Base-by-base conservation (phyloP, 2,113 vertebrate genomes). In the Heloderma charlesbogerti region DNA sequence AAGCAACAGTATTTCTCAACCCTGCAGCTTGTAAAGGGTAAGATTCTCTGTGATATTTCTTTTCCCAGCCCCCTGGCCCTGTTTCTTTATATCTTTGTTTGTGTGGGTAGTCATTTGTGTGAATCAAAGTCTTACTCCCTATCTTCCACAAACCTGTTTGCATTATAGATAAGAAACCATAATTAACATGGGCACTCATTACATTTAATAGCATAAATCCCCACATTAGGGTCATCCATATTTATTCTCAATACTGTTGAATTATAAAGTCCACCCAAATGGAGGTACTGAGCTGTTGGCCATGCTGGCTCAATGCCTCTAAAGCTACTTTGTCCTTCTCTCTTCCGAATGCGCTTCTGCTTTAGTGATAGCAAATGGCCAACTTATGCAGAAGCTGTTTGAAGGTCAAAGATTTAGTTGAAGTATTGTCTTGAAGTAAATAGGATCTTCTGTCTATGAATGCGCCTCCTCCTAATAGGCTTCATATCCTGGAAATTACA, bases 1-100 rank as follows among this genome's bases (percentile, higher is more conserved):
- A 98, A 94, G 99, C 99, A 75, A 99, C 98, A 0, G 99, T 99
- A 40, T 98, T 99, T 92, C 97, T 99, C 90, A 99, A 99, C 84
- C 99, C 99, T 82, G 98, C 99, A 88, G 99, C 99, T 90, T 98
- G 98, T 95, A 98, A 95, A 93, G 98, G 99, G 99, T 99, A 96
- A 97, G 91, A 69, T 31, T 92, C 1, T 77, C 27, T 22, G 9
- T 8, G 74, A 90, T 81, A 7, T 40, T 67, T 10, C 51, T 0
- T 51, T 89, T 40, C 29, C 48, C 25, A 3, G 18, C 10, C 34
- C 13, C 88, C 77, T 75, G 37, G 20, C 77, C 63, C 13, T 87
- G 51, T 29, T 89, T 84, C 57, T 77, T 69, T 91, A 43, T 84
- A 66, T 67, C 85, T 37, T 93, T 74, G n/a, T 8, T 72, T 92